Evolutionary conservation across 1,140 invertebrate species (phyloP), one percentile per base, ranked within the genome.

Genomic region (Drosophila oshimai): DNA sequence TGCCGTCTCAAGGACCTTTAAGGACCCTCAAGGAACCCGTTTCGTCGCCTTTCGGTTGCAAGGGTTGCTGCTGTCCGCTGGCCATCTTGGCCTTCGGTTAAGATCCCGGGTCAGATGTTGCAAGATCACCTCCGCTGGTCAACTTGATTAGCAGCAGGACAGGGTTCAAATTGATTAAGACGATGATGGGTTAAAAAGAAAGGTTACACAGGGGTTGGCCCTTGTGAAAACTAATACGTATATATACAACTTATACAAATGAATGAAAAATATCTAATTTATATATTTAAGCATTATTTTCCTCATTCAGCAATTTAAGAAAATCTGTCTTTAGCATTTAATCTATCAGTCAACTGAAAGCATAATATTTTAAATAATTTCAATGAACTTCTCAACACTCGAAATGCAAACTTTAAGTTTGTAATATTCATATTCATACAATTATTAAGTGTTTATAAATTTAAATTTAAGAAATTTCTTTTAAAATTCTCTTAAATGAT

Each of bases 91-190:
- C 20, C 31, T 22, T 31, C 31, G 22, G 39, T 17, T 12, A 26
- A 6, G 33, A 31, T 28, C 20, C 29, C 10, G 36, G 61, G 46
- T 68, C 47, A n/a, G n/a, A n/a, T n/a, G n/a, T n/a, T n/a, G n/a
- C n/a, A 50, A 15, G 46, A 44, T 42, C 47, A 15, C 39, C 44
- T 29, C 37, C 41, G 20, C 45, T 58, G 60, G 45, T 50, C 74
- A 79, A 74, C 78, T 74, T 69, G 78, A 69, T 77, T 44, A 36
- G 18, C 37, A 13, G 12, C 28, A n/a, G 44, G 36, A 37, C 28
- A 74, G 44, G 73, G 78, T 86, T 83, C 79, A 84, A 79, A 71
- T 58, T 70, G 64, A 78, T 78, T 70, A 46, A 28, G 28, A 22
- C 31, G 17, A 49, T 42, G 29, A 42, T 22, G 71, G 34, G 53